These are phyloP conservation scores for Rhorus exstirpatorius DNA, from an alignment of 2,888 invertebrate genomes.

Conservation along the genomic window DNA sequence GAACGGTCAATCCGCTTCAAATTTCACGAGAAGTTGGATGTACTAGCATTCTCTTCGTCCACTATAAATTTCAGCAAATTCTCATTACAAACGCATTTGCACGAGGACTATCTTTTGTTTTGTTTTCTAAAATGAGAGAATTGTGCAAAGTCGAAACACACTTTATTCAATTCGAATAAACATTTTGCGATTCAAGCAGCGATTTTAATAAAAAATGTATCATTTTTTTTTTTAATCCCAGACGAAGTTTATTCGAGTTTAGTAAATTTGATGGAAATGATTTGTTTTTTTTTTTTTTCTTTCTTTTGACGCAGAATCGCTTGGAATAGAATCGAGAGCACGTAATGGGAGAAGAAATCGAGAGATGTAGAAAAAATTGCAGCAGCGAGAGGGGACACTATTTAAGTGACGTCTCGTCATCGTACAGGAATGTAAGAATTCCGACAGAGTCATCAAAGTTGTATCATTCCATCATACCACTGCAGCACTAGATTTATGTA, in stretches of 20 bases:
- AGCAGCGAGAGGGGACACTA: background rate
- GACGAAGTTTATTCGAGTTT: background rate
- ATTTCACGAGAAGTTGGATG: too few species aligned
- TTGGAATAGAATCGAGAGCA: background rate
- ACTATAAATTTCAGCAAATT: too few species aligned
- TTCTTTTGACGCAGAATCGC: background rate
- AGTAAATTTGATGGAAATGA: background rate
- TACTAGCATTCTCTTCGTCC: too few species aligned
- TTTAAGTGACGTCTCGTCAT: constrained; percentile 17
- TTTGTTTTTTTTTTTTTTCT: background rate
- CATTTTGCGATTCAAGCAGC: too few species aligned
- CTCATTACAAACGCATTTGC: too few species aligned
- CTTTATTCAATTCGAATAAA: too few species aligned
- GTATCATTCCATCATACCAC: constrained; percentile 2
- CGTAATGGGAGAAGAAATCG: background rate
- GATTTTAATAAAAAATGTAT: too few species aligned
- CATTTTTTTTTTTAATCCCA: too few species aligned
- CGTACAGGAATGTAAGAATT: constrained; percentile 46
- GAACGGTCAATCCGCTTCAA: too few species aligned
- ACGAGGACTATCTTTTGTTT: too few species aligned
- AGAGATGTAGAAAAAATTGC: background rate
- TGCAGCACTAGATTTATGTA: background rate
- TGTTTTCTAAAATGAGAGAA: too few species aligned
- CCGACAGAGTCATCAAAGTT: constrained; percentile 34
- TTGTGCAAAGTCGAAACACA: too few species aligned